Base-by-base conservation (phyloP, 1,140 invertebrate species). In the Leptonema lineaticorne region DNA sequence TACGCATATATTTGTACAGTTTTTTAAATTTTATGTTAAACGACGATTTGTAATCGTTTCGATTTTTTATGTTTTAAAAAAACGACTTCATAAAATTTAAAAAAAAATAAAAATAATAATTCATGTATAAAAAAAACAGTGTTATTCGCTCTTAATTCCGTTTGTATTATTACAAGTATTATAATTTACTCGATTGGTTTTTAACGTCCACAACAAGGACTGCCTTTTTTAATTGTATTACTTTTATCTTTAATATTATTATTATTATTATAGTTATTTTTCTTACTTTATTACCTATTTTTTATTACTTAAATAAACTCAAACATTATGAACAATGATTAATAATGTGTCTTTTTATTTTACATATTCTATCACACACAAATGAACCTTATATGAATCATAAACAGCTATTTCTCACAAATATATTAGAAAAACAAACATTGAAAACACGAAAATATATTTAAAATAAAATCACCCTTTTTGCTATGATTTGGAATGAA, bases 221-320 rank as follows among this genome's bases (percentile, higher is more conserved):
- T 65, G 27, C 20, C 56, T 66, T 53, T 41, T 65, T 48, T 64
- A 45, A 24, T 69, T 69, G n/a, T n/a, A n/a, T n/a, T n/a, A n/a
- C n/a, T n/a, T n/a, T n/a, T n/a, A n/a, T n/a, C n/a, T n/a, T n/a
- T n/a, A 69, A 58, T 63, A 53, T 53, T 60, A 69, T 48, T 68
- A 69, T 65, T 33, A 50, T 63, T 48, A 65, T 60, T 65, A 65
- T 64, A 60, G 56, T 69, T 69, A 69, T 69, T 69, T 62, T 56
- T 41, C 63, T 69, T 65, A 58, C 65, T 65, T 63, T 69, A 59
- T 69, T 53, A 41, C 37, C 37, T 41, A 53, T 53, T 53, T 45
- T 48, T 53, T 69, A 69, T 65, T 69, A 48, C 27, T 48, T 69
- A 60, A 69, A 69, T 69, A 69, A 69, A 69, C 60, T 56, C 60